phyloP scores from a whole-genome alignment of 2,113 vertebrate species.

The Crocuta crocuta region DNA sequence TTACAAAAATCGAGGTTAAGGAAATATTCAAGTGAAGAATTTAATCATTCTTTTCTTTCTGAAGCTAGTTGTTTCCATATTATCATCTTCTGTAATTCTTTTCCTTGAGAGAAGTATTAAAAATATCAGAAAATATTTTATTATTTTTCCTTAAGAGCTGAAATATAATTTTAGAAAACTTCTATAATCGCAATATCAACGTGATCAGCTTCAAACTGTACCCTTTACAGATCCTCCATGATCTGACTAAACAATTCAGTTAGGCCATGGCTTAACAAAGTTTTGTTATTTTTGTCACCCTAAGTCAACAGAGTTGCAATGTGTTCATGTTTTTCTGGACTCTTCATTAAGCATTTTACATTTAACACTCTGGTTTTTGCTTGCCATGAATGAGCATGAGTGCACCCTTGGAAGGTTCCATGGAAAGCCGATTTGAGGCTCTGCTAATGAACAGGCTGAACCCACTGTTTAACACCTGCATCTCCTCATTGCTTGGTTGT shows the following conservation, averaged over 20 bases:
- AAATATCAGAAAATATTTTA: background rate
- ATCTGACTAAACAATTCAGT: background rate
- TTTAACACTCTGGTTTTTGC: background rate
- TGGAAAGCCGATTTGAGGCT: background rate
- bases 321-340: conserved; percentile 10
- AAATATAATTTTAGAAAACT: background rate
- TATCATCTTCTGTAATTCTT: background rate
- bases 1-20: background rate
- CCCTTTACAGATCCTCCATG: background rate
- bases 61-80: conserved; percentile 8
- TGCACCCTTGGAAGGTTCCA: background rate
- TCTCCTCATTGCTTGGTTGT: background rate
- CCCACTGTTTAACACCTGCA: background rate
- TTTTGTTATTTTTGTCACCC: background rate
- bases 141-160: background rate
- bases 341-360: background rate
- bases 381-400: background rate
- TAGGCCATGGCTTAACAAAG: background rate
- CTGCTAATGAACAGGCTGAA: background rate
- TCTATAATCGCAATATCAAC: background rate
- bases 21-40: background rate
- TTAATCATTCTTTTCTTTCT: background rate
- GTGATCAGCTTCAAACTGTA: background rate
- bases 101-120: background rate
- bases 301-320: background rate